These are phyloP conservation scores for Tortrix viridana DNA, from an alignment of 2,888 invertebrate species.

Conservation along the genomic window DNA sequence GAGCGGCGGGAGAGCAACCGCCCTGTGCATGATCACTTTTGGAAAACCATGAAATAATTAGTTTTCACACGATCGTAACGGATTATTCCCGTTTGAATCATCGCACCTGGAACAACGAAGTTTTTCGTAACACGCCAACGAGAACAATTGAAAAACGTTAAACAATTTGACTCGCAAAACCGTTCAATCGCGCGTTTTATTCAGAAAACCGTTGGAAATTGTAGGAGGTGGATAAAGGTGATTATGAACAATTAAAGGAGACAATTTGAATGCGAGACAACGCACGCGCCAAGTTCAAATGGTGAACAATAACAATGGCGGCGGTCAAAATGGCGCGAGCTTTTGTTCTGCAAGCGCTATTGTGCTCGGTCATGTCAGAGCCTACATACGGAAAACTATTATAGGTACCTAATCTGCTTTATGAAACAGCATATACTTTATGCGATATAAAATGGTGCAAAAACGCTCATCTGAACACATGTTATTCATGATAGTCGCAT, in stretches of 20 bases:
- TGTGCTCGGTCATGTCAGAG: slow-evolving; percentile 57
- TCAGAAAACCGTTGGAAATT: slow-evolving; percentile 45
- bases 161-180: slow-evolving; percentile 9
- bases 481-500: too few species aligned
- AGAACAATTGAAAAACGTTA: background rate
- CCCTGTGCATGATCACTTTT: slow-evolving; percentile 55
- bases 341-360: slow-evolving; percentile 75
- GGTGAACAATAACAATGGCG: slow-evolving; percentile 79
- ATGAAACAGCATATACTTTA: background rate
- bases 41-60: slow-evolving; percentile 52
- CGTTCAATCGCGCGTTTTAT: background rate
- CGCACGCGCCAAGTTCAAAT: slow-evolving; percentile 81
- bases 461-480: too few species aligned
- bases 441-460: too few species aligned
- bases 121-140: too few species aligned
- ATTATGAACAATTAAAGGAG: slow-evolving; percentile 63
- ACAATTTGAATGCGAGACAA: slow-evolving; percentile 74
- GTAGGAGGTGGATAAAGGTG: slow-evolving; percentile 45
- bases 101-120: slow-evolving; percentile 1
- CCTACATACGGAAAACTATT: slow-evolving; percentile 33
- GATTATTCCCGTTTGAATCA: slow-evolving; percentile 10
- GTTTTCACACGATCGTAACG: slow-evolving; percentile 51
- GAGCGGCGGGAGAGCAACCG: slow-evolving; percentile 58
- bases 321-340: slow-evolving; percentile 78
- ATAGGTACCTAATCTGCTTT: slow-evolving; percentile 7